Evolutionary conservation across 1,140 invertebrate genomes (phyloP), one percentile per base, ranked within the genome.

Genomic region (Matsumurasca onukii): DNA sequence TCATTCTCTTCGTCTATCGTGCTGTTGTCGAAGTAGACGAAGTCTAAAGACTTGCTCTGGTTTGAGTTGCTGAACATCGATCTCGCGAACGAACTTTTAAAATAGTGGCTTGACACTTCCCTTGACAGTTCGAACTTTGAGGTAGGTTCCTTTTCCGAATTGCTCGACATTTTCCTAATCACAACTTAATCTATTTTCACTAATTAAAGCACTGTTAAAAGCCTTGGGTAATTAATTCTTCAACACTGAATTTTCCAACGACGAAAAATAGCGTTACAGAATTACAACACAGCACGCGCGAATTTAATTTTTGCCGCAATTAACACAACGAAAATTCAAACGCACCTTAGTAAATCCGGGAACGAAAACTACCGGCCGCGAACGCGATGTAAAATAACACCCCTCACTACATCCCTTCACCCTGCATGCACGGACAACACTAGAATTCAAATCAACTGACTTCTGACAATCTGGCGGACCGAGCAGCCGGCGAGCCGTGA

Each of bases 31-130:
- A 76, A 63, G 24, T 76, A 68, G 17, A 76, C 73, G 70, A 76
- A 78, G 75, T 82, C 76, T 59, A 82, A 70, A 2, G 81, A 81
- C 67, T 82, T 80, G 13, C 75, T 76, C 13, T 79, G 77, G 30
- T 73, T 76, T 62, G 74, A 76, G 62, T 73, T 78, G 49, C 72
- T 76, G 65, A 83, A 75, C 73, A 75, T 73, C 0, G 80, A 79
- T 22, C 81, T 76, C 9, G 82, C 82, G 66, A 80, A 83, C 15
- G 77, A 78, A 67, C 81, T 82, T 72, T 83, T 82, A 68, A 82
- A 83, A 65, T 78, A 80, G 55, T 78, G 75, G 13, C 76, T 76
- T 2, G 76, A 70, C 15, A 79, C 78, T 68, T 79, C 76, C 64
- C 78, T 78, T 3, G 80, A 81, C 22, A 82, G 72, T 39, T 78